Evolutionary conservation across 2,113 vertebrate species (phyloP).

Genomic region (Hiodon tergisus): DNA sequence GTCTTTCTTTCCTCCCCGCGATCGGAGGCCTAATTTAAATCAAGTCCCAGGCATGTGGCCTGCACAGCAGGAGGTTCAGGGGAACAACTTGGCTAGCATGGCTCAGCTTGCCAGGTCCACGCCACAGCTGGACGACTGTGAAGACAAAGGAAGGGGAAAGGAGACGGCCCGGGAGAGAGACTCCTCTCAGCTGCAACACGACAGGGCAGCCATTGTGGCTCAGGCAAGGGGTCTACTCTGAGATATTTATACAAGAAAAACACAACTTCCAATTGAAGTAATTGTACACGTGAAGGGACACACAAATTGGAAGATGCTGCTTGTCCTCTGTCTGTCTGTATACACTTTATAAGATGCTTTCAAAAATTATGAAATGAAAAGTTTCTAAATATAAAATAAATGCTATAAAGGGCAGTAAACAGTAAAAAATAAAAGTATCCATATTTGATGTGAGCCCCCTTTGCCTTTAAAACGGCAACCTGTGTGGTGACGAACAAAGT

Average conservation of each 20-base stretch:
- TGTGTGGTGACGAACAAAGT: background rate
- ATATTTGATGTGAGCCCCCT: background rate
- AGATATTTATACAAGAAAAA: too few relatives aligned
- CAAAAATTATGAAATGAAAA: too few relatives aligned
- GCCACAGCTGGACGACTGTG: constrained; percentile 48
- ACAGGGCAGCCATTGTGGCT: constrained; percentile 40
- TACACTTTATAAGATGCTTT: background rate
- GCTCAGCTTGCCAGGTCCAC: constrained; percentile 52
- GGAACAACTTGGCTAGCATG: constrained; percentile 48
- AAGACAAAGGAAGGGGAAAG: constrained; percentile 33
- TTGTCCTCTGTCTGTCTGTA: background rate
- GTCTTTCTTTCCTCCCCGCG: constrained; percentile 19
- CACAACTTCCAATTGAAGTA: too few relatives aligned
- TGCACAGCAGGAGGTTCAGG: constrained; percentile 20
- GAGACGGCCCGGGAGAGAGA: constrained; percentile 43
- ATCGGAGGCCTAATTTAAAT: constrained; percentile 24
- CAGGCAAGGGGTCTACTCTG: constrained; percentile 40
- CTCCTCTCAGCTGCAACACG: constrained; percentile 29
- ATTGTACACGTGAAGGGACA: too few relatives aligned
- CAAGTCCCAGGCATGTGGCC: background rate
- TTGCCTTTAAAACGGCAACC: too few relatives aligned
- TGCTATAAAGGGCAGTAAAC: too few relatives aligned
- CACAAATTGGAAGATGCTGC: background rate
- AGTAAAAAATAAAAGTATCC: too few relatives aligned
- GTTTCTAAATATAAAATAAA: too few relatives aligned